Conservation (phyloP, 2,888 invertebrate species). For the Brachypterus glaber region DNA sequence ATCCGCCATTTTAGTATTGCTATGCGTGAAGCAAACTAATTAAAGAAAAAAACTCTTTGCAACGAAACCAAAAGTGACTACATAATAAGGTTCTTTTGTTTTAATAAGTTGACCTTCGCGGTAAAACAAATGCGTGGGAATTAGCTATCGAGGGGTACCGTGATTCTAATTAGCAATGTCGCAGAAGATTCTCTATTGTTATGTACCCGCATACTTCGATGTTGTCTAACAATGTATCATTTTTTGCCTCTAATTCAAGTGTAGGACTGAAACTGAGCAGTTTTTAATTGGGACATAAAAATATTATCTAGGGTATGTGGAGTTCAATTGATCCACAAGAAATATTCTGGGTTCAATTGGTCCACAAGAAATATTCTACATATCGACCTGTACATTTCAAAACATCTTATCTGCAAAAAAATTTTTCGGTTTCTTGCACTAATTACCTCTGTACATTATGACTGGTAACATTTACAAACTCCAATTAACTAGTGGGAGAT, state of each 20-base stretch:
- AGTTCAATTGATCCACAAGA: too few species aligned
- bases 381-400: too few species aligned
- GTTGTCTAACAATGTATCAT: slow-evolving; percentile 24
- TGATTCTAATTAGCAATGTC: slow-evolving; percentile 34
- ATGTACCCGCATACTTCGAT: slow-evolving; percentile 32
- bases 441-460: too few species aligned
- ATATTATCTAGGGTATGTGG: background rate
- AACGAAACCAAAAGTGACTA: slow-evolving; percentile 36
- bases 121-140: slow-evolving; percentile 29
- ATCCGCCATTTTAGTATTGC: slow-evolving; percentile 32
- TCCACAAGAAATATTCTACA: too few species aligned
- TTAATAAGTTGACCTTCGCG: slow-evolving; percentile 27
- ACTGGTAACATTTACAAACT: slow-evolving; percentile 17
- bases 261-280: slow-evolving; percentile 16
- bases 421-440: too few species aligned
- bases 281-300: background rate
- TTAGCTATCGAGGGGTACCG: slow-evolving; percentile 28
- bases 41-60: slow-evolving; percentile 30
- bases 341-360: too few species aligned
- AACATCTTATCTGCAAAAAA: too few species aligned
- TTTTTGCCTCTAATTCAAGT: slow-evolving; percentile 29
- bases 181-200: slow-evolving; percentile 31
- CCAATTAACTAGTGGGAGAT: slow-evolving; percentile 15
- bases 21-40: slow-evolving; percentile 36
- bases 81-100: slow-evolving; percentile 32